Conservation (phyloP, 2,888 invertebrate genomes). For the Lepidonotus clava region DNA sequence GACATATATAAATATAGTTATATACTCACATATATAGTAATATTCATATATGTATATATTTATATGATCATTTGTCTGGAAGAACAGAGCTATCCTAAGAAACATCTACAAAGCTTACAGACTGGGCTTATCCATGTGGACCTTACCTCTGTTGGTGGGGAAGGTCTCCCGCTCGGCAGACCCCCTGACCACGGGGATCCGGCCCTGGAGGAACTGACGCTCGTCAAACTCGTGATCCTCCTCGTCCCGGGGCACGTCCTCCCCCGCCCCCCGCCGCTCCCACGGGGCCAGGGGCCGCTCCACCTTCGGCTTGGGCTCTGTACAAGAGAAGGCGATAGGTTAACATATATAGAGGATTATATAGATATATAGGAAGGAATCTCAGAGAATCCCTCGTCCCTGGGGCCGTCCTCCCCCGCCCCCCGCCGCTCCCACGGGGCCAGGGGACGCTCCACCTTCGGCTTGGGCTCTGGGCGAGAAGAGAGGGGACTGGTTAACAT, state of each 20-base stretch:
- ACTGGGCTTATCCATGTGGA: neutral
- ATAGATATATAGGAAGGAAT: too few species aligned
- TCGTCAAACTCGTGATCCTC: conserved; percentile 20
- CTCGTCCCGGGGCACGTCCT: neutral
- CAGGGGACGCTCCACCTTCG: neutral
- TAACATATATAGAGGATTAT: too few species aligned
- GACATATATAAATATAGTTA: neutral
- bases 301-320: conserved; percentile 6
- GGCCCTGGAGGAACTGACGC: conserved; percentile 33
- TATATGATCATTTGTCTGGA: too few species aligned
- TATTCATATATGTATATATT: neutral
- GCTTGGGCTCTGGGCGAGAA: conserved; percentile 45
- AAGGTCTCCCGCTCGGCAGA: neutral
- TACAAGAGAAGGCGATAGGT: neutral
- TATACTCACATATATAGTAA: neutral
- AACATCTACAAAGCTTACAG: too few species aligned
- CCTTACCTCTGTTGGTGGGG: neutral
- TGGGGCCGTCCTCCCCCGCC: neutral
- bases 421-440: conserved; percentile 48
- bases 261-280: conserved; percentile 5
- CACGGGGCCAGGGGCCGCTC: neutral
- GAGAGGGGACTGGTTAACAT: too few species aligned
- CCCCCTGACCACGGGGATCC: conserved; percentile 14
- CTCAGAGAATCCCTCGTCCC: too few species aligned
- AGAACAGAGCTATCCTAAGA: too few species aligned